Evolutionary conservation across 2,113 vertebrate genomes (phyloP).

Genomic region (Forbesichthys agassizii): DNA sequence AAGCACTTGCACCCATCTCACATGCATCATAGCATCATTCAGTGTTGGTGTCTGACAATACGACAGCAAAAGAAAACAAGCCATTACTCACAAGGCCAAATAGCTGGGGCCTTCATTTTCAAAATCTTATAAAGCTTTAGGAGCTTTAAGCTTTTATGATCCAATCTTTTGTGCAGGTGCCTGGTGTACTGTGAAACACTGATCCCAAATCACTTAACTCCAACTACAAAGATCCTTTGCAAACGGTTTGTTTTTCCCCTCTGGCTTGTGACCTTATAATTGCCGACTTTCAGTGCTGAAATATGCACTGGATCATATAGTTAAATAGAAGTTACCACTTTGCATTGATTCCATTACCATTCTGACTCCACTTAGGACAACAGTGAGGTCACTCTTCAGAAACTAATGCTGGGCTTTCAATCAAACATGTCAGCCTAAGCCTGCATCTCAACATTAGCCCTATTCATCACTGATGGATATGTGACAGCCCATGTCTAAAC

Average conservation of each 20-base stretch:
- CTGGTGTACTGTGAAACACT: slow-evolving; percentile 1
- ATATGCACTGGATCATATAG: background rate
- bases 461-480: slow-evolving; percentile 45
- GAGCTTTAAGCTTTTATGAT: slow-evolving; percentile 1
- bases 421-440: slow-evolving; percentile 36
- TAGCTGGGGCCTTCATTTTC: background rate
- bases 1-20: background rate
- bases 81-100: slow-evolving; percentile 3
- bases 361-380: slow-evolving; percentile 6
- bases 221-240: background rate
- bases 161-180: background rate
- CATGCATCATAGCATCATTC: slow-evolving; percentile 7
- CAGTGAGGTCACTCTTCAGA: slow-evolving; percentile 5
- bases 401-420: slow-evolving; percentile 36
- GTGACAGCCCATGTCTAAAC: slow-evolving; percentile 61
- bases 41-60: background rate
- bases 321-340: slow-evolving; percentile 1
- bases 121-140: slow-evolving; percentile 10
- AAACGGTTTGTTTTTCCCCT: background rate
- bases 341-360: background rate
- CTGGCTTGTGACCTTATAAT: slow-evolving; percentile 8
- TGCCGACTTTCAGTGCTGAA: background rate
- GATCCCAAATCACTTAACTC: slow-evolving; percentile 8
- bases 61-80: background rate
- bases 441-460: slow-evolving; percentile 46